Base-by-base conservation (phyloP, 2,113 vertebrate genomes). In the Apistogramma diplotaenia region DNA sequence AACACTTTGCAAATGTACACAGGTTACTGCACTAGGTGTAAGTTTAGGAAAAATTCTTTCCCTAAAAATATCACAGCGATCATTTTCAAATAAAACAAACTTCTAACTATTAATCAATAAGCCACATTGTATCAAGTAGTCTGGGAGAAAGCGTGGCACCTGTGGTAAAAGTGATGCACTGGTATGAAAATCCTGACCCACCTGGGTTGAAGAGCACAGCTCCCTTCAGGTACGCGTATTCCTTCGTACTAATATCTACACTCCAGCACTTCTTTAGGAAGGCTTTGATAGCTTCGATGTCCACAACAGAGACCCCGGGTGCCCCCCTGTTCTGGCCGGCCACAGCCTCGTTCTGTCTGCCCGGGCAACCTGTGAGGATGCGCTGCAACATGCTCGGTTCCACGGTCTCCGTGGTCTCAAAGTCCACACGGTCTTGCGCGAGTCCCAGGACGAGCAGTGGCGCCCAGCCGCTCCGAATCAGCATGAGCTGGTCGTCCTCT, bases 161-260 rank as follows among this genome's bases (percentile, higher is more conserved):
- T 61, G 82, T 46, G 37, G 31, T 8, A 9, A 76, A 75, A 67
- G 67, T 19, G n/a, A 51, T 4, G 29, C 56, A 15, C 73, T 51
- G 53, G 60, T 60, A 25, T 58, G 15, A 40, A 37, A 61, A 1
- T 18, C 37, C 5, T 3, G 73, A 88, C 84, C n/a, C 73, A 99
- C 98, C 97, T 78, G 97, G 97, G 84, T 99, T 98, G 92, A 99
- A 99, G 6, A 99, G 97, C 82, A 99, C 96, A 10, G 96, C 97
- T 54, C 98, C 98, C 90, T 99, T 99, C 87, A 99, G 95, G 70
- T 99, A 99, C 11, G 97, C 98, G 25, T 99, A 99, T 94, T 99
- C 98, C 91, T 99, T 98, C 82, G 97, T 97, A 86, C 96, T 97
- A 92, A 99, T 97, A 33, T 96, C 96, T 82, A 99, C 93, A 85